A percentile compares a stretch with the other conserved stretches of the same genome.
phyloP scores from a whole-genome alignment of 92 coral and sea anemone genomes.

The Actinostola sp. region DNA sequence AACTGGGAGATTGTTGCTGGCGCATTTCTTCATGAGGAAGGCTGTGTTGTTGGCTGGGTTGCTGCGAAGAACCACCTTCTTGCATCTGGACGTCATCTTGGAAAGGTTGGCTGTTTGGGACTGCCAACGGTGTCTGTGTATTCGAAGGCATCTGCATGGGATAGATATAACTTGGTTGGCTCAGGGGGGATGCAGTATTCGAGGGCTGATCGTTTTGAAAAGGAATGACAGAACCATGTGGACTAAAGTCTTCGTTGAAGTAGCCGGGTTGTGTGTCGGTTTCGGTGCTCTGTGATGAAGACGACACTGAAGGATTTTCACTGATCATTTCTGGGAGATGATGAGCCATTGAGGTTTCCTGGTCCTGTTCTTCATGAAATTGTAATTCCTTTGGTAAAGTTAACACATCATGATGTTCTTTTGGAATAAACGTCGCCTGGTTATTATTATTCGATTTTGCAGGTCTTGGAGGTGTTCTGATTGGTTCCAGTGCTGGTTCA shows the following conservation, averaged over 20 bases:
- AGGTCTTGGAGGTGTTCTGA: constrained; percentile 5
- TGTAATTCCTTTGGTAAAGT: constrained; percentile 7
- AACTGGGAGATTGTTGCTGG: no score
- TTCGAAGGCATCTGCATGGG: no score
- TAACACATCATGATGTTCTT: constrained; percentile 13
- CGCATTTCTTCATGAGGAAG: no score
- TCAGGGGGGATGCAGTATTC: neutral
- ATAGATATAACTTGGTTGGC: no score
- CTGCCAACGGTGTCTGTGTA: no score
- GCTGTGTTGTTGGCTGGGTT: no score
- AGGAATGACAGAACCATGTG: neutral
- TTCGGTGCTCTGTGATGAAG: neutral
- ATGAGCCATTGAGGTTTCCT: neutral
- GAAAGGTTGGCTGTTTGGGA: no score
- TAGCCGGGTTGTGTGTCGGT: constrained; percentile 28
- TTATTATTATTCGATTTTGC: neutral
- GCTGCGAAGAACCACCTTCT: no score
- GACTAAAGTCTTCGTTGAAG: constrained; percentile 25
- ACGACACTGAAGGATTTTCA: neutral
- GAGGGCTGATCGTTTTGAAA: neutral
- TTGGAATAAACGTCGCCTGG: neutral
- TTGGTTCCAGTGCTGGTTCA: constrained; percentile 22
- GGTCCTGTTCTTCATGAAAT: neutral
- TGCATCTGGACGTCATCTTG: no score
- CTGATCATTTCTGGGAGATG: constrained; percentile 10